Base-by-base conservation (phyloP, 2,797 vertebrate species). In the Columba guinea region DNA sequence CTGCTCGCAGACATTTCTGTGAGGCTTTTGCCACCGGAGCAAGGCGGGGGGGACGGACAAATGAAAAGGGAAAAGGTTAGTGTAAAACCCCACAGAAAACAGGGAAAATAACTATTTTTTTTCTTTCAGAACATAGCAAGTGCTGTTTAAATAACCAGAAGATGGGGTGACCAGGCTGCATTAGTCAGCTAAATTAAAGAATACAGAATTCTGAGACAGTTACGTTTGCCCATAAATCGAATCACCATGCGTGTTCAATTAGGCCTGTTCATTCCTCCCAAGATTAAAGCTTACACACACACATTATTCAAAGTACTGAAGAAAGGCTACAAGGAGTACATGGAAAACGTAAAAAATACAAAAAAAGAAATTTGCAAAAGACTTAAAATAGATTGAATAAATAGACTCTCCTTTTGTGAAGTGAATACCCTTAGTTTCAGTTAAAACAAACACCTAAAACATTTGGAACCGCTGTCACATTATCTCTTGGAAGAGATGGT, bases 1-100 rank as follows among this genome's bases (percentile, higher is more conserved):
- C 98, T 98, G 59, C 97, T 98, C 2, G 97, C 98, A 30, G 99
- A 99, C 98, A 99, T 98, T 97, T 99, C 99, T 0, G 98, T 99
- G 94, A 99, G 97, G 98, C 99, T 99, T 96, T 82, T 27, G 26
- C 62, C 73, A 46, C 0, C 4, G 39, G 22, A 91, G 85, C 70
- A 41, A 77, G 34, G 51, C 30, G 95, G 83, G 74, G 84, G 52
- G 44, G 75, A 63, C 2, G 4, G 51, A 34, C 12, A 88, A 85
- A 86, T 1, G 2, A 24, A 84, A 92, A 69, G 21, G 24, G 30
- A 78, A 86, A 70, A 48, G 56, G 37, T 65, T 44, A 92, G 78
- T 51, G 46, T 63, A 79, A 94, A 93, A 79, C 3, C 9, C 14
- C 52, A 59, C 2, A 37, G 21, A 32, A 75, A 75, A 32, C 28